A percentile compares a stretch with the other conserved stretches of the same genome.
Conservation (phyloP, 2,888 invertebrate genomes). For the Pasiphila rectangulata region DNA sequence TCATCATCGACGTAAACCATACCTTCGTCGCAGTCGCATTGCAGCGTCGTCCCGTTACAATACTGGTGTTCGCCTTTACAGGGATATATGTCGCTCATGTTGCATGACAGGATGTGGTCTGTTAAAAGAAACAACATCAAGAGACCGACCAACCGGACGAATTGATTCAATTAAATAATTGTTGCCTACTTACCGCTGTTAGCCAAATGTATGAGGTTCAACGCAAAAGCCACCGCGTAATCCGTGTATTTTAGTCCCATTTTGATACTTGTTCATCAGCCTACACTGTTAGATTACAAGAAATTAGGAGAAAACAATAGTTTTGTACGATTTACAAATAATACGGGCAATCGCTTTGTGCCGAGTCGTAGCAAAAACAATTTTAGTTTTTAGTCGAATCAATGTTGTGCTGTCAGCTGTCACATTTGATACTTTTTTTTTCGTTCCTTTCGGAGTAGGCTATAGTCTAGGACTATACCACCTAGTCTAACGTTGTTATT, state of each 20-base stretch:
- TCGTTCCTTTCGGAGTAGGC: too few relatives aligned
- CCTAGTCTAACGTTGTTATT: too few relatives aligned
- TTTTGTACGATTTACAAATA: conserved; percentile 44
- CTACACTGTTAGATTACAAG: conserved; percentile 62
- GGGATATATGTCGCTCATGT: conserved; percentile 48
- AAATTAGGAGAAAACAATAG: conserved; percentile 33
- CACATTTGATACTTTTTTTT: conserved; percentile 13
- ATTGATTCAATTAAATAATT: conserved; percentile 80
- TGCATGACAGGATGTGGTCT: conserved; percentile 75
- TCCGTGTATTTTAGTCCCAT: conserved; percentile 59
- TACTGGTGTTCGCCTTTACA: conserved; percentile 55
- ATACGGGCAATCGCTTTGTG: conserved; percentile 42
- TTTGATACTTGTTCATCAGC: conserved; percentile 32
- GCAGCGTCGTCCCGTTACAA: conserved; percentile 49
- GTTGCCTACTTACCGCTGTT: conserved; percentile 68
- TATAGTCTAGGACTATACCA: too few relatives aligned
- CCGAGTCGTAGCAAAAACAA: conserved; percentile 54
- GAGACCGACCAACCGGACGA: conserved; percentile 52
- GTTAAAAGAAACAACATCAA: conserved; percentile 55
- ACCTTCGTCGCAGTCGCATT: conserved; percentile 57
- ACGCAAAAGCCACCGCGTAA: conserved; percentile 53
- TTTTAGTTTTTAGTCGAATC: conserved; percentile 31
- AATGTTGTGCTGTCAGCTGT: conserved; percentile 26
- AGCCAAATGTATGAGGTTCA: conserved; percentile 60
- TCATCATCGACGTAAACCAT: conserved; percentile 49